phyloP scores from a whole-genome alignment of 2,113 vertebrate species.

The Crotalus horridus region DNA sequence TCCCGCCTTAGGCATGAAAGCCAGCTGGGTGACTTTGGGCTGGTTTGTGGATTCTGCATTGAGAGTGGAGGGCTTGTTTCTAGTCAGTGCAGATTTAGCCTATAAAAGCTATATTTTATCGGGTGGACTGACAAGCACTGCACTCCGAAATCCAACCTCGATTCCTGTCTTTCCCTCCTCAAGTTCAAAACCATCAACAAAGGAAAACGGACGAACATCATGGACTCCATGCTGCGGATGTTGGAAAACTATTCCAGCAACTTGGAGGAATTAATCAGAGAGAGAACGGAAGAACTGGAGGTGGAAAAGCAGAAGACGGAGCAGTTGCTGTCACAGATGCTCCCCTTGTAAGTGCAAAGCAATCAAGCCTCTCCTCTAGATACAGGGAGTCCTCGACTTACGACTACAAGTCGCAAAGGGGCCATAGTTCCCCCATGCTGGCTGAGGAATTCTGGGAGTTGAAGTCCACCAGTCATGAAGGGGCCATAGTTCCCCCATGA shows the following conservation, averaged over 20 bases:
- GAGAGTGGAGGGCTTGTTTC: neutral
- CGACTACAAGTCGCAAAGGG: neutral
- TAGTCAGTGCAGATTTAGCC: neutral
- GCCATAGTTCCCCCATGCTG: neutral
- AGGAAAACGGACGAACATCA: conserved; percentile 91
- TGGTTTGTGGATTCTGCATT: neutral
- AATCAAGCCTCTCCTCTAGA: too few species aligned
- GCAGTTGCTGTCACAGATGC: conserved; percentile 89
- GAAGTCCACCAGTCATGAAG: neutral
- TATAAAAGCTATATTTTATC: neutral
- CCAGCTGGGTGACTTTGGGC: too few species aligned
- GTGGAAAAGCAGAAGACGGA: conserved; percentile 93
- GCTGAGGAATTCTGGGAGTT: neutral
- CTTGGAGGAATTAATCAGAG: conserved; percentile 87
- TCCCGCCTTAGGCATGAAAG: too few species aligned
- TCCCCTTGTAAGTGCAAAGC: conserved; percentile 81
- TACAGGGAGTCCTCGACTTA: neutral
- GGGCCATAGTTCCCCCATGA: neutral
- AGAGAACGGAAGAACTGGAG: conserved; percentile 89
- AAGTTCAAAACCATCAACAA: conserved; percentile 95
- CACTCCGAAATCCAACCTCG: neutral
- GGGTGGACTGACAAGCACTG: neutral
- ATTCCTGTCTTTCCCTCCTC: neutral
- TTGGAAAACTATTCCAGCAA: conserved; percentile 95
- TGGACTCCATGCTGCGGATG: conserved; percentile 93